Evolutionary conservation across 2,797 vertebrate species (phyloP), one percentile per base, ranked within the genome.

Genomic region (Pangasius sanitwongsei): DNA sequence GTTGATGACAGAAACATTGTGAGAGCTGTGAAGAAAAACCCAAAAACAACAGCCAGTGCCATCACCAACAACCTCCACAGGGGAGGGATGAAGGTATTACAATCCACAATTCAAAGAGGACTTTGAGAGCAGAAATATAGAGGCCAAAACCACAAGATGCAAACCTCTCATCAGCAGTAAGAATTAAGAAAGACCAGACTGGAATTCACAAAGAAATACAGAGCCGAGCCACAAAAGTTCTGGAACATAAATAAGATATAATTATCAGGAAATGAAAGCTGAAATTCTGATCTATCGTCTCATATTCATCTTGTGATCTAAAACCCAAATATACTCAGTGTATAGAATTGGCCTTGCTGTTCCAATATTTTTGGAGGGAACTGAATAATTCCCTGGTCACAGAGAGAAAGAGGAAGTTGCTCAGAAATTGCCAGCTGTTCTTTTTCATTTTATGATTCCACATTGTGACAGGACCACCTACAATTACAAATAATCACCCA

Each of bases 401-500:
- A 5, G 75, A 78, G n/a, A 55, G 15, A 78, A 55, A 34, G n/a
- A 80, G 53, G 50, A 28, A 31, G n/a, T 57, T 57, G 8, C 77
- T 34, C 18, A 57, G 1, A 77, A 77, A 50, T 57, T 80, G 3
- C 6, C 77, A 80, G 53, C n/a, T 23, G 8, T 55, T 20, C n/a
- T 80, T 34, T 55, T 82, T 82, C 31, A 82, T 41, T 37, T 82
- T 59, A 37, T 57, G n/a, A 59, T 20, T 41, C 55, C 55, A 82
- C 20, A 82, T 82, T 41, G 31, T 61, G 55, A 82, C 53, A 81
- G 31, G 78, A 81, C 78, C 48, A 53, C 31, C 50, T 55, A 82
- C 48, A 82, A 82, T 82, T 81, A 70, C 63, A 69, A 55, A 53
- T 81, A 53, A 67, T 53, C 59, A 65, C 8, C 0, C n/a, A 50